A percentile compares a stretch with the other conserved stretches of the same genome.
phyloP scores from a whole-genome alignment of 2,797 vertebrate genomes.

The Tachyglossus aculeatus region DNA sequence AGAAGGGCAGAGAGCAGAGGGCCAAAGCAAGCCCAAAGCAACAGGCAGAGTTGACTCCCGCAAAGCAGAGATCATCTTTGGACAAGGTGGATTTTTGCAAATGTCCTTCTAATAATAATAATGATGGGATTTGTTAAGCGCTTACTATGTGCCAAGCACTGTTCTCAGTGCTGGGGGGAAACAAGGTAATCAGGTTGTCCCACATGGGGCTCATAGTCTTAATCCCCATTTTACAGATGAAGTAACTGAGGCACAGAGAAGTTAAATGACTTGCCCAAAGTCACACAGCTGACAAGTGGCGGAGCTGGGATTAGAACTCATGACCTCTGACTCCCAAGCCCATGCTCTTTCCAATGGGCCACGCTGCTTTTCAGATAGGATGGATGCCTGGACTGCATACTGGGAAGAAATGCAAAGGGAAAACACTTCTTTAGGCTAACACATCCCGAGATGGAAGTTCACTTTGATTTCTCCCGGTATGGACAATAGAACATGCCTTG shows the following conservation, averaged over 20 bases:
- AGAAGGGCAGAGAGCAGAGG: not conserved
- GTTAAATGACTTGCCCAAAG: too few species aligned
- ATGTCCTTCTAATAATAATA: not conserved
- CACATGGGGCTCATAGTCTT: too few species aligned
- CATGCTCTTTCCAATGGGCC: too few species aligned
- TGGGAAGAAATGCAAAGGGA: constrained; percentile 10
- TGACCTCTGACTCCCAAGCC: too few species aligned
- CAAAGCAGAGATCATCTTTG: not conserved
- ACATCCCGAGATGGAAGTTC: not conserved
- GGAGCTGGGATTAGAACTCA: too few species aligned
- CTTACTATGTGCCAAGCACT: too few species aligned
- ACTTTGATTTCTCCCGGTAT: not conserved
- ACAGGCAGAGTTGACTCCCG: accelerated
- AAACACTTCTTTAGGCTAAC: constrained; percentile 24
- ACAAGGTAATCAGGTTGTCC: too few species aligned
- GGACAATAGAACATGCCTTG: not conserved
- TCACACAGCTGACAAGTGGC: too few species aligned
- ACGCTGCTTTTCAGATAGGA: not conserved
- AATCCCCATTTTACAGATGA: too few species aligned
- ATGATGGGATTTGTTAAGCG: too few species aligned
- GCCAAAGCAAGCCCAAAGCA: not conserved
- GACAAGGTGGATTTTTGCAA: not conserved
- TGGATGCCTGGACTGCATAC: constrained; percentile 18
- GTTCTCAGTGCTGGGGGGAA: too few species aligned
- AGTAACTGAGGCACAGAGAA: too few species aligned